Percentiles rank a stretch among this genome's conserved stretches.
These are phyloP conservation scores for Donacobius atricapilla DNA, from an alignment of 2,113 vertebrate species.

Conservation along the genomic window DNA sequence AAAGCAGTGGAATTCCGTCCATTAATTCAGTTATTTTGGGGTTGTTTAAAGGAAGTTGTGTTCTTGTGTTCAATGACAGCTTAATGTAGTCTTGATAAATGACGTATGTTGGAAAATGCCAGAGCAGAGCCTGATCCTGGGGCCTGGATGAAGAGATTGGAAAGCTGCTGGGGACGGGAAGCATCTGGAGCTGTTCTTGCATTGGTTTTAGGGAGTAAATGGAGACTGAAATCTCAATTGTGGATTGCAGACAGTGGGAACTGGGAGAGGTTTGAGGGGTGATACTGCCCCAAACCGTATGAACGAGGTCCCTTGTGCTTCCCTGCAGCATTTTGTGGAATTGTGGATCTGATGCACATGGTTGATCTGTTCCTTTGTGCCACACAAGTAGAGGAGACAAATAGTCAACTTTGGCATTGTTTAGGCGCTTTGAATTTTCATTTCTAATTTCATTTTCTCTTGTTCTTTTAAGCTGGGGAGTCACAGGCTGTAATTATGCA, in stretches of 20 bases:
- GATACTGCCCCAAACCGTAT: fast-evolving
- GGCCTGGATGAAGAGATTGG: not conserved
- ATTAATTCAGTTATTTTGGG: not conserved
- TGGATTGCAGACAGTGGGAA: not conserved
- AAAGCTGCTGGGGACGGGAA: not conserved
- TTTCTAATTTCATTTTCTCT: not conserved
- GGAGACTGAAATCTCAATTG: not conserved
- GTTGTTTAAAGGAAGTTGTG: not conserved
- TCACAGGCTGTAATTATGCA: not conserved
- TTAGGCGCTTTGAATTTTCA: not conserved
- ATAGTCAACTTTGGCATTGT: not conserved
- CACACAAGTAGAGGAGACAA: not conserved
- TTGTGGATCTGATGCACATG: not conserved
- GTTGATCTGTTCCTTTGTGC: not conserved
- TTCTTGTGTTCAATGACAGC: not conserved
- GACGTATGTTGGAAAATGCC: not conserved
- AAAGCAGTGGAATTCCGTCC: not conserved
- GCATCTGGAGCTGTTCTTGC: not conserved
- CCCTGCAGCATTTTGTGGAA: not conserved
- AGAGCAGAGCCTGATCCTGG: not conserved
- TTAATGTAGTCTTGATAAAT: not conserved
- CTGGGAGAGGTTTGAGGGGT: not conserved
- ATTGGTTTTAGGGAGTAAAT: not conserved
- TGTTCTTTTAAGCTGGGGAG: not conserved
- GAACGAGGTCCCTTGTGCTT: fast-evolving